These are phyloP conservation scores for Mellilla xanthometata DNA, from an alignment of 2,888 invertebrate genomes.

Conservation along the genomic window DNA sequence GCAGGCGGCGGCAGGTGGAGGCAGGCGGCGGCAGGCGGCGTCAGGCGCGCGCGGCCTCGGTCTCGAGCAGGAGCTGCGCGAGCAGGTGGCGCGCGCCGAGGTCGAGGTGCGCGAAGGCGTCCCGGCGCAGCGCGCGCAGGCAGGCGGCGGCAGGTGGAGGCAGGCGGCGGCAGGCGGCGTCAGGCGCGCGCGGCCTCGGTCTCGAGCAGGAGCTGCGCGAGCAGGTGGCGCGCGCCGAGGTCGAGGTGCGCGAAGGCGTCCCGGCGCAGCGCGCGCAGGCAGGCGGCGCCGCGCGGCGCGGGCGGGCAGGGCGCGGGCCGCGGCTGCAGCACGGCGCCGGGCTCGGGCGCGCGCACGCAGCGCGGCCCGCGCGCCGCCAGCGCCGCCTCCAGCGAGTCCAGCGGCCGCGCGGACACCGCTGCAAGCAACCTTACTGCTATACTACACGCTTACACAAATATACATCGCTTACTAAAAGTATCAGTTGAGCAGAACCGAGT, in stretches of 20 bases:
- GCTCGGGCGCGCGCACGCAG: constrained; percentile 91
- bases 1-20: too few relatives aligned
- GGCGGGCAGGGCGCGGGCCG: constrained; percentile 37
- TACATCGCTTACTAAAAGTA: too few relatives aligned
- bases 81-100: constrained; percentile 49
- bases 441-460: too few relatives aligned
- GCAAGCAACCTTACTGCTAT: background rate
- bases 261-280: too few relatives aligned
- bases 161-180: too few relatives aligned
- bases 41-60: background rate
- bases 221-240: constrained; percentile 47
- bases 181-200: background rate
- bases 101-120: constrained; percentile 27
- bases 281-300: too few relatives aligned
- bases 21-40: too few relatives aligned
- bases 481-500: too few relatives aligned
- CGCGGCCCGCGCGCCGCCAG: constrained; percentile 82
- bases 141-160: too few relatives aligned
- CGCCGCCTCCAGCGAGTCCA: constrained; percentile 14
- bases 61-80: constrained; percentile 35
- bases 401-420: constrained; percentile 36
- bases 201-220: constrained; percentile 38
- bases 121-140: too few relatives aligned
- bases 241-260: constrained; percentile 27
- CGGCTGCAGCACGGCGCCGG: constrained; percentile 79